Evolutionary conservation across 1,140 invertebrate genomes (phyloP).

Genomic region (Pseudoatta argentina): DNA sequence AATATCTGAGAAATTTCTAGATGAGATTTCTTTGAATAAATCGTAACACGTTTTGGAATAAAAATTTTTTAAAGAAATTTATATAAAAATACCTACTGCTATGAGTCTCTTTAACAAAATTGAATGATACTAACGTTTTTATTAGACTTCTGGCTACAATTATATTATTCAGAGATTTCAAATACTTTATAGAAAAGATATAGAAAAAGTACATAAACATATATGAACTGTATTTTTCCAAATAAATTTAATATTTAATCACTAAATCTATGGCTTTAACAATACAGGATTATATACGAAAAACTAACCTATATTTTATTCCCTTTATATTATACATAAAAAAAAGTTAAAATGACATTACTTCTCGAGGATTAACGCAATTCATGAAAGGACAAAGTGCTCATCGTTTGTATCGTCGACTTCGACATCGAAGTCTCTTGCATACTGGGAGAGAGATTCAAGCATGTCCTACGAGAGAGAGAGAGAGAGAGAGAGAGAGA

Average conservation of each 20-base stretch:
- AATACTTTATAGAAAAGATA: neutral
- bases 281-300: neutral
- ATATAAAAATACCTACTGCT: neutral
- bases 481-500: slow-evolving; percentile 54
- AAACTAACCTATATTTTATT: neutral
- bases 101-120: neutral
- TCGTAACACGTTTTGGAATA: neutral
- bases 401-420: slow-evolving; percentile 77
- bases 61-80: neutral
- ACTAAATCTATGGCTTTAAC: neutral
- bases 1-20: neutral
- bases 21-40: neutral
- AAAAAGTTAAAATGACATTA: neutral
- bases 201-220: neutral
- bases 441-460: slow-evolving; percentile 65
- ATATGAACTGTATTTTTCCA: neutral
- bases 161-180: neutral
- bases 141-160: neutral
- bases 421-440: slow-evolving; percentile 71
- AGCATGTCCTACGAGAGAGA: slow-evolving; percentile 53
- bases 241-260: neutral
- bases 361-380: neutral
- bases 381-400: slow-evolving; percentile 49
- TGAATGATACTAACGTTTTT: neutral
- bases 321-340: neutral